Conservation (phyloP, 2,113 vertebrate species). For the Malaclemys terrapin region DNA sequence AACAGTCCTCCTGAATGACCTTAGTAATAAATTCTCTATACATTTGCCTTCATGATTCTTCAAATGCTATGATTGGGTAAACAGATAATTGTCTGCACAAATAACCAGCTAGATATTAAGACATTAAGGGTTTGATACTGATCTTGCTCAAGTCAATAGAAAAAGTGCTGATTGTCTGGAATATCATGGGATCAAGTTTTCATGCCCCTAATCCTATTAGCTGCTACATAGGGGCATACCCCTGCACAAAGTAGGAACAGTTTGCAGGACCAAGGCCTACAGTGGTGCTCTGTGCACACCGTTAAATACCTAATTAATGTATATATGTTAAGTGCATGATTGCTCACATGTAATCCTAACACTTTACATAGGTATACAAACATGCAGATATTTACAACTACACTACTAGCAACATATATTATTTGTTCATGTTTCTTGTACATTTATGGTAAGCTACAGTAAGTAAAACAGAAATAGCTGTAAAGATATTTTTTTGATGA, state of each 20-base stretch:
- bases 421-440: neutral
- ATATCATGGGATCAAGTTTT: neutral
- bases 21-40: neutral
- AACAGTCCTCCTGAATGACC: neutral
- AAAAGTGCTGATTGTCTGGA: neutral
- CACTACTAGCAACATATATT: neutral
- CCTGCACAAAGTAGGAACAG: neutral
- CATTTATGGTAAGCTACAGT: neutral
- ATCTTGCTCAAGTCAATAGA: neutral
- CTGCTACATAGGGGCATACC: neutral
- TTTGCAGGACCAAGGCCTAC: neutral
- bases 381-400: neutral
- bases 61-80: neutral
- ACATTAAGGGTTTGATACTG: neutral
- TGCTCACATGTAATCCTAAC: neutral
- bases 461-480: neutral
- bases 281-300: neutral
- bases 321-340: neutral
- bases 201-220: neutral
- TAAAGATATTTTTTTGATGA: neutral
- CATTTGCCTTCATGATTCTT: neutral
- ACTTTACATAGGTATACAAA: neutral
- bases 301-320: rapidly evolving
- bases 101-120: rapidly evolving
- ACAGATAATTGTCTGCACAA: rapidly evolving